Conservation (phyloP, 1,140 invertebrate species). For the Drosophila watanabei region DNA sequence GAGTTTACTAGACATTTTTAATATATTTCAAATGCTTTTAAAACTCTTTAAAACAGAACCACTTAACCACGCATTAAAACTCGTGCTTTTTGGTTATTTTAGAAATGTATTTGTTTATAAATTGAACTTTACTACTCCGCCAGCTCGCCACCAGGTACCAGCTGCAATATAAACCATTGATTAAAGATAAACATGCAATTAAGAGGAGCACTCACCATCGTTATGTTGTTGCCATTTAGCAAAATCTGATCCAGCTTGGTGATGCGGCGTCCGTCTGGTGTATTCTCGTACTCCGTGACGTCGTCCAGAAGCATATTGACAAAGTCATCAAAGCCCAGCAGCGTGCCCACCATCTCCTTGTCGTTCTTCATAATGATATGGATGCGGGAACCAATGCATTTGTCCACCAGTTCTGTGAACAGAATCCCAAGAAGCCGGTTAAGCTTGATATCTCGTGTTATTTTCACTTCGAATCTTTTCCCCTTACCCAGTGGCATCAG, state of each 20-base stretch:
- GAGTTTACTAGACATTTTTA: neutral
- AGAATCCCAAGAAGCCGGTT: conserved; percentile 16
- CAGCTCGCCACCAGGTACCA: conserved; percentile 90
- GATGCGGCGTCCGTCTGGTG: conserved; percentile 97
- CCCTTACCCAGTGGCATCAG: conserved; percentile 89
- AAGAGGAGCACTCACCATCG: conserved; percentile 91
- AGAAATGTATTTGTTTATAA: conserved; percentile 45
- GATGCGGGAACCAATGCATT: conserved; percentile 99
- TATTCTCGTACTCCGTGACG: conserved; percentile 97
- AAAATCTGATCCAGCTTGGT: conserved; percentile 99
- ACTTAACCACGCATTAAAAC: conserved; percentile 12
- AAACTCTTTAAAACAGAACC: neutral
- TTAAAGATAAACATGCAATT: conserved; percentile 13
- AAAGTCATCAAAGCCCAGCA: conserved; percentile 99
- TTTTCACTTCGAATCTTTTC: neutral
- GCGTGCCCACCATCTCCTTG: conserved; percentile 99
- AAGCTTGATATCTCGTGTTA: neutral
- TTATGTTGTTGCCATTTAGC: conserved; percentile 99
- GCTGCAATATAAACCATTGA: conserved; percentile 85
- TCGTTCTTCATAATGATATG: conserved; percentile 99
- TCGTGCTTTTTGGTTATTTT: conserved; percentile 17
- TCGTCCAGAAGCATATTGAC: conserved; percentile 98
- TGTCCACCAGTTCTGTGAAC: conserved; percentile 97
- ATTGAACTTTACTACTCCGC: conserved; percentile 86
- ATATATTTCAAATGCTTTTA: neutral